These are phyloP conservation scores for Achatina immaculata DNA, from an alignment of 1,140 invertebrate genomes.

Conservation along the genomic window DNA sequence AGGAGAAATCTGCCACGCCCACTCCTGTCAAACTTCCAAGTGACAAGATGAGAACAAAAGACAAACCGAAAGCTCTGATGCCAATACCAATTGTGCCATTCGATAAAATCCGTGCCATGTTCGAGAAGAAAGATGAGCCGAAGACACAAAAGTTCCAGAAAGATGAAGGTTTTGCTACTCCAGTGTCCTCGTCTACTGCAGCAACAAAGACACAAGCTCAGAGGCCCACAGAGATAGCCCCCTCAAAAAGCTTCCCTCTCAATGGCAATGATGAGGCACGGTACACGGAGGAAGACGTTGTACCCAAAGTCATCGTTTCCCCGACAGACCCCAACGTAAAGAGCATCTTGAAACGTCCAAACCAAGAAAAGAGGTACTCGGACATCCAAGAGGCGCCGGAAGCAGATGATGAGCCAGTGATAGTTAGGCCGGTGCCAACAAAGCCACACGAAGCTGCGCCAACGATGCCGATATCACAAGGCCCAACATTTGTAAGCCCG, in stretches of 20 bases:
- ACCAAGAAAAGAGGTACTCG: slow-evolving; percentile 30
- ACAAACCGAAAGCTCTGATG: slow-evolving; percentile 60
- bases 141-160: background rate
- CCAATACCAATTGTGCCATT: slow-evolving; percentile 67
- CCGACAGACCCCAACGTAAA: slow-evolving; percentile 35
- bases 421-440: slow-evolving; percentile 21
- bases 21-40: slow-evolving; percentile 55
- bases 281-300: slow-evolving; percentile 19
- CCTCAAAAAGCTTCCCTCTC: background rate
- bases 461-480: background rate
- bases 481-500: slow-evolving; percentile 10
- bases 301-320: slow-evolving; percentile 33
- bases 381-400: slow-evolving; percentile 33
- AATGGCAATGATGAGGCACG: slow-evolving; percentile 18
- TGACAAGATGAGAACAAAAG: slow-evolving; percentile 59
- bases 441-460: slow-evolving; percentile 9
- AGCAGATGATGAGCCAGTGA: slow-evolving; percentile 16
- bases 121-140: slow-evolving; percentile 51
- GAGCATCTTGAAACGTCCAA: slow-evolving; percentile 28
- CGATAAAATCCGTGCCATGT: slow-evolving; percentile 63
- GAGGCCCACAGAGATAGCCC: background rate
- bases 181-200: background rate
- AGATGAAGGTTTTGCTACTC: background rate
- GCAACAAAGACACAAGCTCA: background rate
- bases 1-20: slow-evolving; percentile 44